A percentile compares a stretch with the other conserved stretches of the same genome.
phyloP scores from a whole-genome alignment of 2,797 vertebrate genomes.

The Artibeus lituratus region DNA sequence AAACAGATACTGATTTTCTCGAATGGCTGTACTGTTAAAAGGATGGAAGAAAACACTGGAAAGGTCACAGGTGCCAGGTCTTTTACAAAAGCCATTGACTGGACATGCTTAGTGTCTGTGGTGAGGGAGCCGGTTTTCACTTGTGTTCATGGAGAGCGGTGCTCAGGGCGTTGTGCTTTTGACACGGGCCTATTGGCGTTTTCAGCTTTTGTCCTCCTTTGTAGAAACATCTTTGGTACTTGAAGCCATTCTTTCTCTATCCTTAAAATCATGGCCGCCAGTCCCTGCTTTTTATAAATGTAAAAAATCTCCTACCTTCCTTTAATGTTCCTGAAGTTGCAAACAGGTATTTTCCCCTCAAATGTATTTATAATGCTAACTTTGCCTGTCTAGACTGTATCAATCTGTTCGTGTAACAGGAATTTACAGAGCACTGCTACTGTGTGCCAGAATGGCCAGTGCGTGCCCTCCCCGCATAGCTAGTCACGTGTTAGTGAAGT shows the following conservation, averaged over 20 bases:
- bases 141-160: background rate
- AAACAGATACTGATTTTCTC: background rate
- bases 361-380: background rate
- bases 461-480: background rate
- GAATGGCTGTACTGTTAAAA: background rate
- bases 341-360: background rate
- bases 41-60: background rate
- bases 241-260: background rate
- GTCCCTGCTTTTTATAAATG: background rate
- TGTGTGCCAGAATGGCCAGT: background rate
- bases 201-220: background rate
- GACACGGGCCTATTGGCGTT: background rate
- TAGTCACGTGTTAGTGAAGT: background rate
- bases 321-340: conserved; percentile 17
- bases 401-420: background rate
- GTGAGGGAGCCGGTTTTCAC: background rate
- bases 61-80: background rate
- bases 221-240: background rate
- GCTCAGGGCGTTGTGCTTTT: background rate
- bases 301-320: background rate
- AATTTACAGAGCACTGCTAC: background rate
- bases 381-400: background rate
- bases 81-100: background rate
- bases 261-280: background rate
- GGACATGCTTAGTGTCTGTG: background rate